Evolutionary conservation across 2,888 invertebrate genomes (phyloP).

Genomic region (Cephus pygmeus): DNA sequence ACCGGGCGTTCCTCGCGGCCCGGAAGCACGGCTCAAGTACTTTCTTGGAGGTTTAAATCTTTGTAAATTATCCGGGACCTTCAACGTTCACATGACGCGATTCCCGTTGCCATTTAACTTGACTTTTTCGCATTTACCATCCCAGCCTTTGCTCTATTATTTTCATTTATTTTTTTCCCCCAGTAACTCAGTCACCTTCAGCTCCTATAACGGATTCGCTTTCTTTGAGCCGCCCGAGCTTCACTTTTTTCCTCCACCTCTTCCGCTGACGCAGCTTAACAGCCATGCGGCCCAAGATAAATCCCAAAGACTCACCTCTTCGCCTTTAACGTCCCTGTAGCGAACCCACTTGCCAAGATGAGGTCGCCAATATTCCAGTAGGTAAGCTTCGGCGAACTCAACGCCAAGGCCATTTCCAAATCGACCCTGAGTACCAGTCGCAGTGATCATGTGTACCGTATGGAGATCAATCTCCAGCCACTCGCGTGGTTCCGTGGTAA

Average conservation of each 20-base stretch:
- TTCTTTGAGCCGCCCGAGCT: not conserved
- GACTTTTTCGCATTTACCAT: not conserved
- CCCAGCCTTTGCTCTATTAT: not conserved
- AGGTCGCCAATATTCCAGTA: constrained; percentile 75
- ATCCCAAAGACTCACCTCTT: constrained; percentile 67
- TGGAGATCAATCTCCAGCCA: constrained; percentile 74
- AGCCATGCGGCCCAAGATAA: not conserved
- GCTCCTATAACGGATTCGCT: not conserved
- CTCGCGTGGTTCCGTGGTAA: constrained; percentile 69
- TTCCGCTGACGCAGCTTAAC: not conserved
- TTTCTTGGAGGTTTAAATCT: not conserved
- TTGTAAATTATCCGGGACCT: not conserved
- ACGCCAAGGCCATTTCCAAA: constrained; percentile 78
- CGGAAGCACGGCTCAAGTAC: not conserved
- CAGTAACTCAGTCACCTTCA: not conserved
- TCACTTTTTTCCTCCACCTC: not conserved
- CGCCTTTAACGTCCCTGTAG: constrained; percentile 71
- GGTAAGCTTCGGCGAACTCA: constrained; percentile 75
- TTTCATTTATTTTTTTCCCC: not conserved
- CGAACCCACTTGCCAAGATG: constrained; percentile 72
- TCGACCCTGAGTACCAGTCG: constrained; percentile 75
- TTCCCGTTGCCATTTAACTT: not conserved
- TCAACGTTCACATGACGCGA: not conserved
- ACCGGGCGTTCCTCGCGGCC: not conserved
- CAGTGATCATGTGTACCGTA: constrained; percentile 72